Percentiles rank a stretch among this genome's conserved stretches.
Evolutionary conservation across 2,888 invertebrate species (phyloP).

Genomic region (Digitonthophagus gazella): DNA sequence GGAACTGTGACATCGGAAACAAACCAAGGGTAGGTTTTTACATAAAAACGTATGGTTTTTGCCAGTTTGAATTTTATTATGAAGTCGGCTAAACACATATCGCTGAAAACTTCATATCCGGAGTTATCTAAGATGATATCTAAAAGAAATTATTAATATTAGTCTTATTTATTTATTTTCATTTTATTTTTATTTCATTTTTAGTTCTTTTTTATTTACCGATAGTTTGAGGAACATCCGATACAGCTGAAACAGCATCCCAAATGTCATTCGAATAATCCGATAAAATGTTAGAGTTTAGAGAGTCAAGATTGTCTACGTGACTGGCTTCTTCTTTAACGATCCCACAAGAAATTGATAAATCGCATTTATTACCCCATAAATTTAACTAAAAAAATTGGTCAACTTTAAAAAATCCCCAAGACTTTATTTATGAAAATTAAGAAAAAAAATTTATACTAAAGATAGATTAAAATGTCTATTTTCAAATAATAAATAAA

Average conservation of each 20-base stretch:
- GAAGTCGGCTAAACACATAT: constrained; percentile 83
- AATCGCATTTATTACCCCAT: constrained; percentile 95
- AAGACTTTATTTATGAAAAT: no score
- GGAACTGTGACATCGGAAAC: constrained; percentile 80
- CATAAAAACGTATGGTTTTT: constrained; percentile 64
- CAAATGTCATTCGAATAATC: constrained; percentile 62
- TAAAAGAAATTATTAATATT: background rate
- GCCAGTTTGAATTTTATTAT: constrained; percentile 59
- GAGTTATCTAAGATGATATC: constrained; percentile 90
- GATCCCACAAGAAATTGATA: constrained; percentile 79
- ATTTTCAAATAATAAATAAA: no score
- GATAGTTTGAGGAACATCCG: constrained; percentile 33
- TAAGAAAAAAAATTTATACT: no score
- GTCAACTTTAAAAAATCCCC: no score
- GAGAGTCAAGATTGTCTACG: constrained; percentile 55
- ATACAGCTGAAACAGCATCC: constrained; percentile 40
- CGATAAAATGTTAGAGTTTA: constrained; percentile 61
- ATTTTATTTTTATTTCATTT: background rate
- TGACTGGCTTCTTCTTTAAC: constrained; percentile 59
- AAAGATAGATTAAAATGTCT: no score
- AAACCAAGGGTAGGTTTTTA: constrained; percentile 92
- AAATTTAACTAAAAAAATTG: constrained; percentile 69
- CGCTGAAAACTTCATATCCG: constrained; percentile 89
- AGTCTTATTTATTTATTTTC: no score
- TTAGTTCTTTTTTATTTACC: constrained; percentile 27